Percentiles rank a stretch among this genome's conserved stretches.
Conservation (phyloP, 2,797 vertebrate species). For the Pithecia hirsuta region DNA sequence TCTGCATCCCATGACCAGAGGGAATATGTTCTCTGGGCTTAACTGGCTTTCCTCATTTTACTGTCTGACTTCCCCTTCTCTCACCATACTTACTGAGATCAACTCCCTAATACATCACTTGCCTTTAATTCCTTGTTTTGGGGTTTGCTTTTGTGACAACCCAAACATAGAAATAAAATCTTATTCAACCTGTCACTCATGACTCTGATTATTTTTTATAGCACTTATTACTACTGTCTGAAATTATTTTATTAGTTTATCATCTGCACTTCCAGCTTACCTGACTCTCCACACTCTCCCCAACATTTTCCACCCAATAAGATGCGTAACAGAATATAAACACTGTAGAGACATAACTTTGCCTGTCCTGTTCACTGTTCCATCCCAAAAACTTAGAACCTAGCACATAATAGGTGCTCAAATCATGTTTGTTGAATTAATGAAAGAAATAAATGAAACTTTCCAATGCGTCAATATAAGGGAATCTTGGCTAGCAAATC, state of each 20-base stretch:
- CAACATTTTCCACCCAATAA: background rate
- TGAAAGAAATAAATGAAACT: background rate
- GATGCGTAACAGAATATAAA: rapidly evolving
- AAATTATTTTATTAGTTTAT: background rate
- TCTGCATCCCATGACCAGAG: background rate
- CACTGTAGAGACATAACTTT: background rate
- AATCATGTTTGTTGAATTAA: background rate
- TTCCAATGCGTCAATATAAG: background rate
- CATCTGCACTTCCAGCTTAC: background rate
- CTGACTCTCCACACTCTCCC: rapidly evolving
- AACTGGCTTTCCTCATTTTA: background rate
- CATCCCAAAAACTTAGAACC: background rate
- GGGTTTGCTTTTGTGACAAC: background rate
- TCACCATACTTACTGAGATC: background rate
- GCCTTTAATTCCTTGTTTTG: background rate
- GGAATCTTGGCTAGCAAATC: background rate
- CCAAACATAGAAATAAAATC: background rate
- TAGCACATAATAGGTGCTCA: background rate
- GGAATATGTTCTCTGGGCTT: no score
- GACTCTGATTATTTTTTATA: background rate
- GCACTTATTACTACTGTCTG: background rate
- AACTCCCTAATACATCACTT: background rate
- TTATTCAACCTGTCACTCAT: background rate
- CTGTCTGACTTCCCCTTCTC: background rate
- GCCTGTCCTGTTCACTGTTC: background rate